Base-by-base conservation (phyloP, 2,888 invertebrate species). In the Erebia epiphron region DNA sequence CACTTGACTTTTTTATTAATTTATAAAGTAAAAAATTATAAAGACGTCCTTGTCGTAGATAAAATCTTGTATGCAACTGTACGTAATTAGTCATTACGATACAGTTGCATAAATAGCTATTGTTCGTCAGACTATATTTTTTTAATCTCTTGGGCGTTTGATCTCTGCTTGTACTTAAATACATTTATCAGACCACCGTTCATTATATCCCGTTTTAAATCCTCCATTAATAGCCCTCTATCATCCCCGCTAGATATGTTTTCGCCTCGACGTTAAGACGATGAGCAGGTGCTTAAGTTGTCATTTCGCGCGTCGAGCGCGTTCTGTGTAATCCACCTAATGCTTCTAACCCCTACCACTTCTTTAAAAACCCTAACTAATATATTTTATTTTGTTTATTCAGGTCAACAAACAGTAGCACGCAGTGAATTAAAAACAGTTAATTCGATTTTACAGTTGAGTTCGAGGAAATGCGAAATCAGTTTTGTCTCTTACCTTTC, bases 211-310 rank as follows among this genome's bases (percentile, higher is more conserved):
- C 50, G 72, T 75, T 73, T 72, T 75, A 74, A 77, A 77, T 76
- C 74, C 71, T 70, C 75, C 72, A 79, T 79, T 83, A 83, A 78
- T 78, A 82, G 76, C 80, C 76, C 77, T 85, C 82, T 82, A 84
- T 87, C 84, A 81, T 75, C 69, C 75, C 57, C 71, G 79, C 74
- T 75, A 78, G 79, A 79, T 83, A 84, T 84, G 79, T 83, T 85
- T 83, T 82, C 82, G 82, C 82, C 81, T 79, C 82, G 80, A 83
- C 88, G 84, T 85, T 85, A 87, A 86, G 86, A 86, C 85, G 86
- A 86, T 85, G 87, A 88, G 86, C 86, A 85, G 83, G 85, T 89
- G 86, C 89, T 91, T 87, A 90, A 87, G 84, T 89, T 90, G 90
- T 91, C 90, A 89, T 89, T 86, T 86, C 83, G 79, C 85, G 83